Evolutionary conservation across 2,888 invertebrate genomes (phyloP).

Genomic region (Drosophila lutescens): DNA sequence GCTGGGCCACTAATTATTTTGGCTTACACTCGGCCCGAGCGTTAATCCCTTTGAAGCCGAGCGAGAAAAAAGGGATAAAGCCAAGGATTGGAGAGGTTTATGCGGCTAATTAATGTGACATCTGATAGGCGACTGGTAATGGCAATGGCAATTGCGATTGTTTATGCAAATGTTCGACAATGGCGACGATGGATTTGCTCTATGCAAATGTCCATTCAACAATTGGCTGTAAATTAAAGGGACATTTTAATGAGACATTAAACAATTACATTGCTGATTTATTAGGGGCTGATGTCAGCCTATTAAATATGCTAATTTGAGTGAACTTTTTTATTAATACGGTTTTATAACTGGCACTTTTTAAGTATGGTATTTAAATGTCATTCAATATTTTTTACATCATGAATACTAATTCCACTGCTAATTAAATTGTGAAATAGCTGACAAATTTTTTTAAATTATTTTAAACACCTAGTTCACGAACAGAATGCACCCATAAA

Average conservation of each 20-base stretch:
- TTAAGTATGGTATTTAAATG: background rate
- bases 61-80: slow-evolving; percentile 40
- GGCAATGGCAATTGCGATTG: slow-evolving; percentile 27
- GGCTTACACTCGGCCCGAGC: slow-evolving; percentile 46
- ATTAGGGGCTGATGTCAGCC: slow-evolving; percentile 4
- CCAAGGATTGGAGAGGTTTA: slow-evolving; percentile 43
- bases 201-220: slow-evolving; percentile 32
- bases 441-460: background rate
- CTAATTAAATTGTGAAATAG: background rate
- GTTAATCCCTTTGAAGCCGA: slow-evolving; percentile 52
- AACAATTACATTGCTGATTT: slow-evolving; percentile 31
- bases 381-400: background rate
- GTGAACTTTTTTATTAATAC: background rate
- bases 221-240: slow-evolving; percentile 37
- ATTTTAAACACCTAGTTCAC: background rate
- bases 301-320: slow-evolving; percentile 15
- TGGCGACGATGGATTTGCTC: slow-evolving; percentile 19
- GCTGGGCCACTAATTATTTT: slow-evolving; percentile 63
- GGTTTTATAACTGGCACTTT: background rate
- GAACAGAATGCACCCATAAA: slow-evolving; percentile 25
- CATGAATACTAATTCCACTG: too few species aligned
- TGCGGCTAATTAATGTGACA: slow-evolving; percentile 53
- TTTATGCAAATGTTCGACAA: slow-evolving; percentile 39
- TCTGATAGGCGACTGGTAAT: slow-evolving; percentile 39
- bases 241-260: slow-evolving; percentile 1